Base-by-base conservation (phyloP, 2,113 vertebrate genomes). In the Microcebus lehilahytsara region DNA sequence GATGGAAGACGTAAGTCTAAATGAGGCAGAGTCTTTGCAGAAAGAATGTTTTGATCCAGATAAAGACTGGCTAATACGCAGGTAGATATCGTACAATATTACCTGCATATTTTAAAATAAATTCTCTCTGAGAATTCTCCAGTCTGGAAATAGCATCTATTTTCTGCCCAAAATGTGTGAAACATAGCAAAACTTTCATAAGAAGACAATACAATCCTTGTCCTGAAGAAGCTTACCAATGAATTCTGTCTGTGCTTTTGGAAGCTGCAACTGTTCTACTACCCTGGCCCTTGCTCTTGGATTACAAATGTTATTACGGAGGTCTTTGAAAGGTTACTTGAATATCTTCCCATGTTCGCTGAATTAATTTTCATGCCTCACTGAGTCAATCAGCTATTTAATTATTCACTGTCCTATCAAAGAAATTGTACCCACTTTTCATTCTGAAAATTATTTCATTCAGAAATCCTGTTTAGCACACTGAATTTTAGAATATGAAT, bases 351-450 rank as follows among this genome's bases (percentile, higher is more conserved):
- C 71, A 46, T 80, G n/a, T 8, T 84, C 37, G 62, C 10, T 87
- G 34, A 89, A 80, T 81, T 91, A 93, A 89, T 93, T 97, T 92
- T 89, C 91, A 88, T 85, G 37, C 88, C 69, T 85, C 77, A 80
- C 3, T 85, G 37, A 86, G 7, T 10, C 34, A 49, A 94, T 91
- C 9, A 42, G 49, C 23, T 91, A 81, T 77, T 96, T 95, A 97
- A 89, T 88, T 89, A 92, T 83, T 94, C 32, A 91, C 60, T 83
- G 75, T 67, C 71, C 13, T 93, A 89, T 78, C 71, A 79, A 88
- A 97, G 58, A 51, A 85, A 42, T 75, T 93, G 17, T 84, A 87
- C 27, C 9, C 25, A 84, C 72, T 77, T 86, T 75, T 72, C 42
- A 78, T 25, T 92, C 85, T 56, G 84, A 83, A 94, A 84, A 89